Evolutionary conservation across 2,888 invertebrate species (phyloP), one percentile per base, ranked within the genome.

Genomic region (Xanthorhoe spadicearia): DNA sequence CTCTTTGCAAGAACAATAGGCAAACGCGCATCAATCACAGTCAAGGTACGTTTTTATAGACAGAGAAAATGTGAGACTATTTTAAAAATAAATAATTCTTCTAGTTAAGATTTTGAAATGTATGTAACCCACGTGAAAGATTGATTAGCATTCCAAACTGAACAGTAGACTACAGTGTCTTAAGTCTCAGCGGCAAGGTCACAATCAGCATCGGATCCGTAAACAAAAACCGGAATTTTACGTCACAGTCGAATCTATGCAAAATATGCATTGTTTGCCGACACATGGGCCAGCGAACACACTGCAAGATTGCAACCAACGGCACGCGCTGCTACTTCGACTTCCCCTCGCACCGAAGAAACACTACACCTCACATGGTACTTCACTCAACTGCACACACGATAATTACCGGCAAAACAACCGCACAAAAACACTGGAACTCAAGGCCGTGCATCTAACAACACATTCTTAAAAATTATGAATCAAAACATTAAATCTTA

Each of bases 161-260:
- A 68, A 67, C 68, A 48, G 62, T 70, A 72, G 71, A 43, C 13
- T 65, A 72, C 72, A 78, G 60, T 74, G 66, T 77, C 75, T 32
- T 74, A 72, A 69, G 68, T 86, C 87, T 87, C 86, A 87, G 87
- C 89, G 79, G 78, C 88, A 90, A 90, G 90, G 90, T 85, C 86
- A 80, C 68, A 76, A 79, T 79, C 84, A 83, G 80, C 80, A 79
- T 81, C 77, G 80, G 74, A 83, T 85, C 80, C 85, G 86, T 88
- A 88, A 88, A 87, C 87, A 87, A 83, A 88, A 90, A 88, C 88
- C 87, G 88, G 88, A 85, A 84, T 85, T 75, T 74, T 83, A 86
- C 81, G 83, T 82, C 86, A 87, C 84, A 83, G 81, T 83, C 77
- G 80, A 87, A 87, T 85, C 83, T 81, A 84, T 83, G 82, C 80